Percentiles rank a stretch among this genome's conserved stretches.
phyloP scores from a whole-genome alignment of 2,797 vertebrate species.

The Smutsia gigantea region DNA sequence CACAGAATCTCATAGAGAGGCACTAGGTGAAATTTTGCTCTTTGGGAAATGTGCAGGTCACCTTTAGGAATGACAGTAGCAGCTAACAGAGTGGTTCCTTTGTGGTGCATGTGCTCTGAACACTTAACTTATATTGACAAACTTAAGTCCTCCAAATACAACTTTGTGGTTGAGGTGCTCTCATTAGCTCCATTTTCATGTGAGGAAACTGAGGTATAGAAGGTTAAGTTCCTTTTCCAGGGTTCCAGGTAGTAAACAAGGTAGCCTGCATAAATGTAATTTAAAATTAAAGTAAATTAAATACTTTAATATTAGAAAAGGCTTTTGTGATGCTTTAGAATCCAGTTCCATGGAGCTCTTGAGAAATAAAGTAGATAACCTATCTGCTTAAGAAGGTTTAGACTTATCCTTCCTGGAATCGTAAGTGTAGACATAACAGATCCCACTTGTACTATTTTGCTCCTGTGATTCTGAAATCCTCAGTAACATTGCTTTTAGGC shows the following conservation, averaged over 20 bases:
- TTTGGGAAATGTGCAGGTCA: not conserved
- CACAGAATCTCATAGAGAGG: not conserved
- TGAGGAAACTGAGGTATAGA: not conserved
- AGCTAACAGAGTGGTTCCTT: not conserved
- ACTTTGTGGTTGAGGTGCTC: not conserved
- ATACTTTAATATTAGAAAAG: not conserved
- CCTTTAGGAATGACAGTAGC: not conserved
- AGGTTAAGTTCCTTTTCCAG: not conserved
- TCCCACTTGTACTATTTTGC: not conserved
- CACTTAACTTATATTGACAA: not conserved
- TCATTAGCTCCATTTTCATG: not conserved
- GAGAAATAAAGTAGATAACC: conserved; percentile 39
- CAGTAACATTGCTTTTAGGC: conserved; percentile 26
- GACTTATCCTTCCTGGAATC: not conserved
- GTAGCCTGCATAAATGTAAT: not conserved
- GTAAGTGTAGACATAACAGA: not conserved
- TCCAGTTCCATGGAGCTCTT: not conserved
- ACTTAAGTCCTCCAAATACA: not conserved
- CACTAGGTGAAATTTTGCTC: not conserved
- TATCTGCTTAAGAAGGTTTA: not conserved
- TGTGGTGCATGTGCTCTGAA: not conserved
- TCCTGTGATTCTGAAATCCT: conserved; percentile 47
- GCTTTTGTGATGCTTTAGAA: not conserved
- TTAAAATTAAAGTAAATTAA: not conserved
- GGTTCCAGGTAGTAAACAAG: not conserved